Evolutionary conservation across 2,888 invertebrate species (phyloP), one percentile per base, ranked within the genome.

Genomic region (Spilosoma lubricipeda): DNA sequence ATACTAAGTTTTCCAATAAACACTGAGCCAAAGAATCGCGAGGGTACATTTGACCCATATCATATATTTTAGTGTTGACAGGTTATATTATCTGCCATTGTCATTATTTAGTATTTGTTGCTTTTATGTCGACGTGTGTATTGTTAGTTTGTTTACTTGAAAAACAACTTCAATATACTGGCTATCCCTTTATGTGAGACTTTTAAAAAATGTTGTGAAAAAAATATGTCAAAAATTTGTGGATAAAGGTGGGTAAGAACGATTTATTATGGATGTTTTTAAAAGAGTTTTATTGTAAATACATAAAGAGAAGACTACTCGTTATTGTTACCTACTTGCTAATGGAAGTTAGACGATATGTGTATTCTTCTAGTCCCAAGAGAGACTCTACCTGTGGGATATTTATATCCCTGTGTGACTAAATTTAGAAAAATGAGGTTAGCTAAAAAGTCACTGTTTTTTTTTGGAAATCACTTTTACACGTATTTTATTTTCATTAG

Each of bases 1-100:
- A 85, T 77, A 42, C 67, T 84, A 87, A 89, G 88, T 81, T 88
- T 82, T 73, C 79, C 80, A 80, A 83, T 83, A 79, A 85, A 84
- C 82, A 70, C 70, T 63, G 30, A 33, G 69, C 73, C 71, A 70
- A 77, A 79, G 76, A 81, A 80, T 79, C 73, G 74, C 68, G 15
- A 59, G 52, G 79, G 76, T 39, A 78, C 70, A 80, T 81, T 78
- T 74, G 77, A 81, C 79, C 80, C 68, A 73, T 79, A 70, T 76
- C 72, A 81, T 80, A 77, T 75, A 78, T 82, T 82, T 72, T 48
- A 76, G 76, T 76, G 81, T 84, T 84, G 82, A 84, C 84, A 83
- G 77, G 59, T 75, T 73, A 68, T 79, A 83, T 81, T 75, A 72
- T 73, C 45, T 68, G n/a, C 30, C 39, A 45, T 77, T 75, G 77